A percentile compares a stretch with the other conserved stretches of the same genome.
phyloP scores from a whole-genome alignment of 2,888 invertebrate genomes.

The Papilio gigon region DNA sequence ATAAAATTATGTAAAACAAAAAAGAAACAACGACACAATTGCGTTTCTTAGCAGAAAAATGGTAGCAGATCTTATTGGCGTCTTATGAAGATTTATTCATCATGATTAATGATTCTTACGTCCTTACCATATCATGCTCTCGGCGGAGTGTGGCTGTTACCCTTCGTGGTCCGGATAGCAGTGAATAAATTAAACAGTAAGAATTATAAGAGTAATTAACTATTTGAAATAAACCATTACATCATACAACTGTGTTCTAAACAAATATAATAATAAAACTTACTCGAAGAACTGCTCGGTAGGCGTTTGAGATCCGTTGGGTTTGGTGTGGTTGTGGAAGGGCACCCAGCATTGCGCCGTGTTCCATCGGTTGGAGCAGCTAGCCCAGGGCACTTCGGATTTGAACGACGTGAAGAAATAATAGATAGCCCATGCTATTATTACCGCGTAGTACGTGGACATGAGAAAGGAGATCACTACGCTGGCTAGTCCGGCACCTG shows the following conservation, averaged over 20 bases:
- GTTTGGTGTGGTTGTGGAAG: constrained; percentile 85
- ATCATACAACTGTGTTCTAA: too few relatives aligned
- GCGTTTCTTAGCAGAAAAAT: not conserved
- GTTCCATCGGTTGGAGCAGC: constrained; percentile 94
- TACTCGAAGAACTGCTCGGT: constrained; percentile 97
- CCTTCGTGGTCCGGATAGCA: not conserved
- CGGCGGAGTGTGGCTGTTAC: not conserved
- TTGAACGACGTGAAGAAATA: constrained; percentile 96
- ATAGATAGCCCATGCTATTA: constrained; percentile 96
- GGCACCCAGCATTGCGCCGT: constrained; percentile 92
- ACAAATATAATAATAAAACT: constrained; percentile 60
- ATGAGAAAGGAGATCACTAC: constrained; percentile 97
- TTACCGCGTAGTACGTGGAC: constrained; percentile 97
- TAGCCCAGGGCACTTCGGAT: constrained; percentile 93
- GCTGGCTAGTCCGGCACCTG: constrained; percentile 96
- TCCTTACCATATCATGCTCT: not conserved
- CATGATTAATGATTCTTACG: too few relatives aligned
- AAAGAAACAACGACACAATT: not conserved
- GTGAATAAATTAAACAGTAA: not conserved
- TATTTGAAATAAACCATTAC: too few relatives aligned
- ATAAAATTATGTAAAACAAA: not conserved
- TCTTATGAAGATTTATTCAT: too few relatives aligned
- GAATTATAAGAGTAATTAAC: not conserved
- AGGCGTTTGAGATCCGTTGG: constrained; percentile 89
- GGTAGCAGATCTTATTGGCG: not conserved